phyloP scores from a whole-genome alignment of 2,888 invertebrate genomes.

The Lepetodrilus schrolli region DNA sequence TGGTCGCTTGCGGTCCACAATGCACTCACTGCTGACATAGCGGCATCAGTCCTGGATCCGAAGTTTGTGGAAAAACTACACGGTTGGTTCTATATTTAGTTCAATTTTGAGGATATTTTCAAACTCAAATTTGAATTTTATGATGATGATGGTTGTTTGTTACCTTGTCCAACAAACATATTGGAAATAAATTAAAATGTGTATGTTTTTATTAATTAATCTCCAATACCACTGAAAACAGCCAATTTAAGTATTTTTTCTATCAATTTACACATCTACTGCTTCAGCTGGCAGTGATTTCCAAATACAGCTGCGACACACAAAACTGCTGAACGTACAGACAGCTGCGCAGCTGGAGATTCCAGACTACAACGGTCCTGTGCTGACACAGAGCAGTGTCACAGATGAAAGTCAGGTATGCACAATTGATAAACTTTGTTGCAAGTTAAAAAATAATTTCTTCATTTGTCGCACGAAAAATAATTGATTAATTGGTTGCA shows the following conservation, averaged over 20 bases:
- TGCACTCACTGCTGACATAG: not conserved
- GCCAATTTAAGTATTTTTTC: too few relatives aligned
- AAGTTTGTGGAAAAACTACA: conserved; percentile 31
- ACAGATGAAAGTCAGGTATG: too few relatives aligned
- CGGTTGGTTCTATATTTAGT: conserved; percentile 27
- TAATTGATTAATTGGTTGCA: too few relatives aligned
- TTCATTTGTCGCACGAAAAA: too few relatives aligned
- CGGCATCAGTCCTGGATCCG: conserved; percentile 34
- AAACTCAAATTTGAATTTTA: not conserved
- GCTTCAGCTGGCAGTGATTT: conserved; percentile 35
- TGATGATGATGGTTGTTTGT: not conserved
- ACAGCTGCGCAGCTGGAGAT: conserved; percentile 33
- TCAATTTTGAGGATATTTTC: not conserved
- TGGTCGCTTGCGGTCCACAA: conserved; percentile 37
- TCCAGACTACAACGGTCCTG: conserved; percentile 35
- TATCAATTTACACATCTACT: too few relatives aligned
- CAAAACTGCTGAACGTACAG: conserved; percentile 38
- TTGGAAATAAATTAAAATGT: too few relatives aligned
- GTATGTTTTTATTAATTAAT: too few relatives aligned
- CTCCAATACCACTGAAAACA: too few relatives aligned
- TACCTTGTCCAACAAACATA: too few relatives aligned
- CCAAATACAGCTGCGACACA: conserved; percentile 33
- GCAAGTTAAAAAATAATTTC: too few relatives aligned
- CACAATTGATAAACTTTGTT: too few relatives aligned
- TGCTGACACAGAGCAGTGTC: too few relatives aligned